Conservation (phyloP, 2,888 invertebrate genomes). For the Heteromyza rotundicornis region DNA sequence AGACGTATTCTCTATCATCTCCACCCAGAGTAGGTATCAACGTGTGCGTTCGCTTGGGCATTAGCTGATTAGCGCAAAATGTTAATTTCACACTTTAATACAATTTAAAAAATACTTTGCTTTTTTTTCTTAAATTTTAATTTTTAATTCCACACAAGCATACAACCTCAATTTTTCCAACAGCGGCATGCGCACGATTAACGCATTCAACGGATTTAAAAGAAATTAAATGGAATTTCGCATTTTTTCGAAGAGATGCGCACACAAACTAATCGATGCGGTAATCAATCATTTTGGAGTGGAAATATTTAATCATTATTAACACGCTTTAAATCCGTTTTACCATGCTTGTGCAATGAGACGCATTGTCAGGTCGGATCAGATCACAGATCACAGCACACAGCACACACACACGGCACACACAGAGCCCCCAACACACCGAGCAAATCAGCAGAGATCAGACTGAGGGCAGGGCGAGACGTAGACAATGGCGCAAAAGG, state of each 20-base stretch:
- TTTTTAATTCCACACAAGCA: slow-evolving; percentile 41
- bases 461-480: no score
- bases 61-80: slow-evolving; percentile 53
- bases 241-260: not conserved
- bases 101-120: slow-evolving; percentile 45
- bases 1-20: no score
- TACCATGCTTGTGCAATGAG: slow-evolving; percentile 3
- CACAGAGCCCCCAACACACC: no score
- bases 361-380: not conserved
- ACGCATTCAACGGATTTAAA: not conserved
- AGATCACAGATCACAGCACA: no score
- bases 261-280: slow-evolving; percentile 30
- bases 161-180: not conserved
- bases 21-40: not conserved
- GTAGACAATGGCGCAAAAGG: no score
- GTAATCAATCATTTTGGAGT: slow-evolving; percentile 35
- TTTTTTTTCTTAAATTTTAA: no score
- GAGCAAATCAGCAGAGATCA: not conserved
- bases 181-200: not conserved
- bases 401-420: no score
- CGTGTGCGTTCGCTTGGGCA: slow-evolving; percentile 23
- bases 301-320: slow-evolving; percentile 30
- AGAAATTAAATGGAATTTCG: slow-evolving; percentile 6
- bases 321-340: slow-evolving; percentile 12
- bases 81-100: slow-evolving; percentile 55